Base-by-base conservation (phyloP, 2,888 invertebrate genomes). In the Achlya flavicornis region DNA sequence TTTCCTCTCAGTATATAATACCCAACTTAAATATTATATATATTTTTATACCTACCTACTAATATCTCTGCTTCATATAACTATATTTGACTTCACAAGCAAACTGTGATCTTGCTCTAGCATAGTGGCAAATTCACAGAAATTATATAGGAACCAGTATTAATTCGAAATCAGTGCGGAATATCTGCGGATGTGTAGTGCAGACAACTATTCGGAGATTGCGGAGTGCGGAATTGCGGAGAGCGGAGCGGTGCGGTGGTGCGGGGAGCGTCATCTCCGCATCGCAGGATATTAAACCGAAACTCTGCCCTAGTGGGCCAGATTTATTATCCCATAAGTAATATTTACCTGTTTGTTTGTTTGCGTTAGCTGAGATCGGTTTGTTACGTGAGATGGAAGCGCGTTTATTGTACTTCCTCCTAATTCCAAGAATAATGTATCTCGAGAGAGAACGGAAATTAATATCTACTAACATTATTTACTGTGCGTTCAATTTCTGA, bases 321-420 rank as follows among this genome's bases (percentile, higher is more conserved):
- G 78, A 83, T 83, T 83, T 84, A 83, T 80, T 79, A 80, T 75
- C 74, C 76, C 71, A 71, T 79, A 77, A 79, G 78, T 81, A 78
- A 82, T 84, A 78, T 83, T 85, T 81, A 84, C 83, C 80, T 83
- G 79, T 73, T 70, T 72, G 72, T 66, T 68, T 61, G 62, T 63
- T 59, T 70, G 61, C 35, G 4, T 38, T 4, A 12, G 59, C 19
- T 35, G 38, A 35, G 16, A 62, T 62, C 60, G 32, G 48, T 59
- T 62, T 63, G 63, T 63, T 61, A n/a, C 26, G 10, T 38, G 38
- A 38, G 38, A 38, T 38, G 38, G 41, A 41, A 12, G 12, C 41
- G 60, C 19, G 53, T 53, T 19, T 53, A 19, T 53, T 53, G 53
- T 14, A 53, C 10, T 3, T 10, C n/a, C 10, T 10, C 10, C 53